Evolutionary conservation across 2,797 vertebrate genomes (phyloP).

Genomic region (Decapterus maruadsi): DNA sequence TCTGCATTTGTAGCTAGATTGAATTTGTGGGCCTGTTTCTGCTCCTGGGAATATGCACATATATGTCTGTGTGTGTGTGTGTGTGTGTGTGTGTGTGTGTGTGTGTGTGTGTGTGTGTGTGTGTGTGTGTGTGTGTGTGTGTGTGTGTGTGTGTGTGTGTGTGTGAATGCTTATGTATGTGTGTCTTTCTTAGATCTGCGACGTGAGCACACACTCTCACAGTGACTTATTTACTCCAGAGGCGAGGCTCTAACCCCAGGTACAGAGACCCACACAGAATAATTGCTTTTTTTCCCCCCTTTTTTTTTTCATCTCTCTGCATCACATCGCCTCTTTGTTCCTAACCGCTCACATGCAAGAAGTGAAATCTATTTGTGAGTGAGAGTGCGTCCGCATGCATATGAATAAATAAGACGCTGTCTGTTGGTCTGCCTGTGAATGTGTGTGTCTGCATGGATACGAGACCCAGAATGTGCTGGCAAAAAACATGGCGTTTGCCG

Average conservation of each 20-base stretch:
- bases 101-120: slow-evolving; percentile 25
- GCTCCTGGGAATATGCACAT: slow-evolving; percentile 46
- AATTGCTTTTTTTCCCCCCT: slow-evolving; percentile 80
- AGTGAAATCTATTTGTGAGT: slow-evolving; percentile 76
- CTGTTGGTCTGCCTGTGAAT: slow-evolving; percentile 39
- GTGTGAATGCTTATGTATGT: slow-evolving; percentile 35
- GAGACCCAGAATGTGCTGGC: slow-evolving; percentile 20
- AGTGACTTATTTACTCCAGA: slow-evolving; percentile 82
- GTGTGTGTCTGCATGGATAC: slow-evolving; percentile 42
- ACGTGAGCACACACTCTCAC: slow-evolving; percentile 71
- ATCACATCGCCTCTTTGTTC: slow-evolving; percentile 78
- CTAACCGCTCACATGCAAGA: slow-evolving; percentile 75
- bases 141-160: slow-evolving; percentile 22
- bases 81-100: slow-evolving; percentile 32
- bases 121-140: too few relatives aligned
- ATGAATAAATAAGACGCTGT: slow-evolving; percentile 69
- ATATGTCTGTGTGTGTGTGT: background rate
- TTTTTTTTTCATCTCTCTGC: slow-evolving; percentile 63
- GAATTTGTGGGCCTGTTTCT: slow-evolving; percentile 67
- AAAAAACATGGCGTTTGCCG: slow-evolving; percentile 13
- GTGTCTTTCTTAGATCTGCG: slow-evolving; percentile 50
- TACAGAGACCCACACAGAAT: slow-evolving; percentile 76
- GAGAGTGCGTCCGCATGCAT: slow-evolving; percentile 64
- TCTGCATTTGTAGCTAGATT: slow-evolving; percentile 73
- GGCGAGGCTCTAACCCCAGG: slow-evolving; percentile 78